A percentile compares a stretch with the other conserved stretches of the same genome.
Conservation (phyloP, 37 sponge, comb jelly and placozoan species). For the Corticium candelabrum region DNA sequence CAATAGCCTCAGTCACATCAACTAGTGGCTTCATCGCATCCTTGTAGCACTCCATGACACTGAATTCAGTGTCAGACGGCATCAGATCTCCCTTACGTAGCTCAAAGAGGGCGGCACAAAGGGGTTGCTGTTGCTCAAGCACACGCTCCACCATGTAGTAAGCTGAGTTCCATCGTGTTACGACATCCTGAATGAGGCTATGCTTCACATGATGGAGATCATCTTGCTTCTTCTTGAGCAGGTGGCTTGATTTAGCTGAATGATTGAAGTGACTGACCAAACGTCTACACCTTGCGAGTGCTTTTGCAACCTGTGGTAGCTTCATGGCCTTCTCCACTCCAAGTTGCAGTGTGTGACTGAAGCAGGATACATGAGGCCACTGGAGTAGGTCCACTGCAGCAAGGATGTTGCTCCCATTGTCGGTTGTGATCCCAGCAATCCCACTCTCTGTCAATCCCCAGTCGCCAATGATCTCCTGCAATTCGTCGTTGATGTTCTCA, state of each 20-base stretch:
- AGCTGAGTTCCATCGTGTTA: constrained; percentile 22
- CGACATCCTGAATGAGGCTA: constrained; percentile 19
- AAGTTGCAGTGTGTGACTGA: constrained; percentile 18
- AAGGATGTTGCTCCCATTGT: neutral
- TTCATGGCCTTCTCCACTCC: constrained; percentile 8
- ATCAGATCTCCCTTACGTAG: constrained; percentile 19
- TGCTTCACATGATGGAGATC: neutral
- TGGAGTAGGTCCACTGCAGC: constrained; percentile 9
- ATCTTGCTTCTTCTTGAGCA: constrained; percentile 5
- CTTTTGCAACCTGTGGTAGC: constrained; percentile 13
- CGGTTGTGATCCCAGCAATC: neutral
- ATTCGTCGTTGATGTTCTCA: constrained; percentile 10
- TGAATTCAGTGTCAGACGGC: constrained; percentile 22
- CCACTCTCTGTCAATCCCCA: neutral
- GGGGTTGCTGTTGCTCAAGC: constrained; percentile 21
- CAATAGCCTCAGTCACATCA: constrained; percentile 25
- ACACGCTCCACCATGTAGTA: constrained; percentile 27
- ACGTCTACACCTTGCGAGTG: constrained; percentile 13
- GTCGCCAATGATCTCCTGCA: neutral
- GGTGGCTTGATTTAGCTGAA: constrained; percentile 6
- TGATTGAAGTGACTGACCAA: constrained; percentile 19
- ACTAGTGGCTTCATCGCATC: constrained; percentile 23
- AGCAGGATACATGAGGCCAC: constrained; percentile 19
- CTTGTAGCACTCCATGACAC: constrained; percentile 6
- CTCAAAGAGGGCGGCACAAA: constrained; percentile 21